Percentiles rank a stretch among this genome's conserved stretches.
Conservation (phyloP, 2,888 invertebrate species). For the Melanostoma scalare region DNA sequence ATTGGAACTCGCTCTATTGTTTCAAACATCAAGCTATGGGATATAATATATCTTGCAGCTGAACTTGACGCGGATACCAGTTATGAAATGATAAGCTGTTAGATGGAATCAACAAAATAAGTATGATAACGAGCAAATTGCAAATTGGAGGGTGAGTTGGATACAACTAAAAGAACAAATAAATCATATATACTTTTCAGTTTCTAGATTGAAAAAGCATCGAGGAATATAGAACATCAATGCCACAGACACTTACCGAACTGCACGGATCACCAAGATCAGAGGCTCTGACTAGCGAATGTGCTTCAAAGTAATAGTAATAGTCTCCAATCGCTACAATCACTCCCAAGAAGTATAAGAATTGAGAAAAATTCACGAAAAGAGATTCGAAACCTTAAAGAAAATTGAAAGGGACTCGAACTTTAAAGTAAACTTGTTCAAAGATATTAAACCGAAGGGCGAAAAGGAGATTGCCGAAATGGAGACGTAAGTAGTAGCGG, state of each 20-base stretch:
- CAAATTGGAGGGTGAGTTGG: too few relatives aligned
- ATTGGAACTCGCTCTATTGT: too few relatives aligned
- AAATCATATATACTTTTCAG: too few relatives aligned
- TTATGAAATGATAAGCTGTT: too few relatives aligned
- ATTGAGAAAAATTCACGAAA: conserved; percentile 21
- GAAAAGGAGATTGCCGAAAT: conserved; percentile 43
- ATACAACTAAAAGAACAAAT: too few relatives aligned
- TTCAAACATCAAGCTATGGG: too few relatives aligned
- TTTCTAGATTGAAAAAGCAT: conserved; percentile 49
- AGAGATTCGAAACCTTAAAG: conserved; percentile 23
- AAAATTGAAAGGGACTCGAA: conserved; percentile 18
- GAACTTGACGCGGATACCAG: too few relatives aligned
- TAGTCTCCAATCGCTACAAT: conserved; percentile 29
- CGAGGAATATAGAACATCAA: conserved; percentile 31
- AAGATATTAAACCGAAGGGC: conserved; percentile 35
- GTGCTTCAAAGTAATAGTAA: conserved; percentile 22
- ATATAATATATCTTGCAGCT: too few relatives aligned
- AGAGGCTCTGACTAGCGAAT: conserved; percentile 19
- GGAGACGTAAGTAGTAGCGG: conserved; percentile 27
- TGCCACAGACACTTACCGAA: conserved; percentile 64
- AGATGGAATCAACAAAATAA: too few relatives aligned
- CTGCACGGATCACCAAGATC: conserved; percentile 59
- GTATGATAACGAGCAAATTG: too few relatives aligned
- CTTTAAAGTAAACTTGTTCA: conserved; percentile 14
- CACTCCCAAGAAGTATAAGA: conserved; percentile 15